Percentiles rank a stretch among this genome's conserved stretches.
phyloP scores from a whole-genome alignment of 2,113 vertebrate genomes.

The Illadopsis cleaveri region DNA sequence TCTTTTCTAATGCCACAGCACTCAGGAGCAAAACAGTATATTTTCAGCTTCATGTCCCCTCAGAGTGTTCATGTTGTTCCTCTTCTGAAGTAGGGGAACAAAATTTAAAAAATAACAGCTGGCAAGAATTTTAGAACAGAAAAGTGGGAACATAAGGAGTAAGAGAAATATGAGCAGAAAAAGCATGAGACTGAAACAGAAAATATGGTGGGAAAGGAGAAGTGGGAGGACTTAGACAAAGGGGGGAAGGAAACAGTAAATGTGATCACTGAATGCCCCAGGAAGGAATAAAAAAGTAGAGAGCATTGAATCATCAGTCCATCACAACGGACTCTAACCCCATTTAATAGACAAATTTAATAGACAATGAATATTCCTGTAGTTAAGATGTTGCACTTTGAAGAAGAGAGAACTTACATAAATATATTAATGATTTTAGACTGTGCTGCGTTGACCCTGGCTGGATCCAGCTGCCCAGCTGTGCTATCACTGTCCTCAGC shows the following conservation, averaged over 20 bases:
- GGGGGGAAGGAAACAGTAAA: neutral
- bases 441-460: rapidly evolving
- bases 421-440: neutral
- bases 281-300: neutral
- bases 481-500: neutral
- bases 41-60: neutral
- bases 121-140: neutral
- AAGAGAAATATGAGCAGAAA: neutral
- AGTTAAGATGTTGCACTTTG: neutral
- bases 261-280: neutral
- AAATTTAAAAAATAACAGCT: neutral
- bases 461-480: neutral
- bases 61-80: neutral
- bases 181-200: neutral
- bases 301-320: neutral
- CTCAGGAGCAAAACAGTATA: neutral
- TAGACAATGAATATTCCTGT: neutral
- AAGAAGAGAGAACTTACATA: neutral
- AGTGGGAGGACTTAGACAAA: neutral
- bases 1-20: neutral
- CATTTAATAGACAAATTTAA: neutral
- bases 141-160: neutral
- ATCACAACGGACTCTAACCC: neutral
- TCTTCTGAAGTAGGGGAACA: neutral
- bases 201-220: neutral